Conservation (phyloP, 2,113 vertebrate species). For the Ctenodactylus gundi region DNA sequence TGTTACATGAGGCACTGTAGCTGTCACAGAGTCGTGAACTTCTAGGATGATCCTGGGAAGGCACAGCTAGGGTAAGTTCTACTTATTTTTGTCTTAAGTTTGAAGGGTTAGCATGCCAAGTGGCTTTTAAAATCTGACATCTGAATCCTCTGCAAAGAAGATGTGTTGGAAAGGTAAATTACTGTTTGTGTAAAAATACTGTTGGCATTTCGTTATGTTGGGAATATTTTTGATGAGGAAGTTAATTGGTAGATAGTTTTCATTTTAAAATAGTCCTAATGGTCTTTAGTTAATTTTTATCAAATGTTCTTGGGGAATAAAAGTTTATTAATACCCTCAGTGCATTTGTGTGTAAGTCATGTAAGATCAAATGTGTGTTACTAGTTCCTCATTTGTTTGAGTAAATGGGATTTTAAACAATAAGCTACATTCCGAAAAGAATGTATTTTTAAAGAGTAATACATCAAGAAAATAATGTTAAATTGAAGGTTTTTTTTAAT, state of each 20-base stretch:
- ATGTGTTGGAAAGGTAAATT: constrained; percentile 42
- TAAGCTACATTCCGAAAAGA: not conserved
- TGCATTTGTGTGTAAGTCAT: not conserved
- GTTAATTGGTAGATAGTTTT: not conserved
- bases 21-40: constrained; percentile 55
- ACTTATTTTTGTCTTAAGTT: constrained; percentile 44
- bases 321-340: not conserved
- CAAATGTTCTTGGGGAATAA: not conserved
- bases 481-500: constrained; percentile 36
- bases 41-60: constrained; percentile 59
- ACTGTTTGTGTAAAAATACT: not conserved
- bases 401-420: not conserved
- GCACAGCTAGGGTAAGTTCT: constrained; percentile 65
- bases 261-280: not conserved
- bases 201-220: not conserved
- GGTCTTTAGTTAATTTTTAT: constrained; percentile 39
- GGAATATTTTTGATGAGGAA: not conserved
- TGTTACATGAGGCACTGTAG: not conserved
- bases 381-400: constrained; percentile 6
- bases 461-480: not conserved
- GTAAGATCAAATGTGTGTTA: not conserved
- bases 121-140: constrained; percentile 30
- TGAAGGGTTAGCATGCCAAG: constrained; percentile 50
- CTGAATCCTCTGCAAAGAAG: constrained; percentile 45
- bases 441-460: not conserved